Conservation (phyloP, 2,113 vertebrate species). For the Rynchops niger region DNA sequence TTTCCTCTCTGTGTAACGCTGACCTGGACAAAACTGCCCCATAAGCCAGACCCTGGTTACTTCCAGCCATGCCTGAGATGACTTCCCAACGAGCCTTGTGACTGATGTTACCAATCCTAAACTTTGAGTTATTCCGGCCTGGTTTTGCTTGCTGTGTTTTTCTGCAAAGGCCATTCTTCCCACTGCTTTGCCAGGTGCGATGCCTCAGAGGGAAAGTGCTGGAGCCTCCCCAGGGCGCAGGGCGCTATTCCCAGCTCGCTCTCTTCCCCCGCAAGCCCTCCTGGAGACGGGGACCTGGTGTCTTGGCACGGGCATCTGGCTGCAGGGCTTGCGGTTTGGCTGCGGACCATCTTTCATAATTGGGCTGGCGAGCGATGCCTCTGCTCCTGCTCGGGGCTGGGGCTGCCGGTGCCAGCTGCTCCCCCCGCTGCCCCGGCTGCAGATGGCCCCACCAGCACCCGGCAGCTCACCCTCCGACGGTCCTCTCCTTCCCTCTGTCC, state of each 20-base stretch:
- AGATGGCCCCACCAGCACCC: not conserved
- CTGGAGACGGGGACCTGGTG: not conserved
- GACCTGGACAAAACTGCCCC: not conserved
- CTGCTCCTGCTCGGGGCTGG: not conserved
- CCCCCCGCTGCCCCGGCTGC: not conserved
- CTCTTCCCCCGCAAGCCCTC: not conserved
- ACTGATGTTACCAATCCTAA: not conserved
- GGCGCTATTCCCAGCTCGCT: not conserved
- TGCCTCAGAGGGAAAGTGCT: not conserved
- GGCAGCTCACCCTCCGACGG: not conserved
- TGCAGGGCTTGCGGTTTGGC: constrained; percentile 32
- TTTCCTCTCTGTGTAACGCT: not conserved
- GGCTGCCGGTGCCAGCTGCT: constrained; percentile 36
- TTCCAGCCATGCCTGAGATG: not conserved
- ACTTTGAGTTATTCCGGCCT: not conserved
- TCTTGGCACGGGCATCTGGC: not conserved
- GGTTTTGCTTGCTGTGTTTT: not conserved
- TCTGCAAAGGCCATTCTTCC: not conserved
- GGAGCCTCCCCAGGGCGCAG: accelerated
- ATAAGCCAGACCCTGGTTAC: not conserved
- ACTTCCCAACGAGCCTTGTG: not conserved
- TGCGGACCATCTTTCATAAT: constrained; percentile 32
- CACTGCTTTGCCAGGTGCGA: accelerated
- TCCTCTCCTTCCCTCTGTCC: not conserved
- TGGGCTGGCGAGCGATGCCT: constrained; percentile 27